phyloP scores from a whole-genome alignment of 2,113 vertebrate genomes.

The Picathartes gymnocephalus region DNA sequence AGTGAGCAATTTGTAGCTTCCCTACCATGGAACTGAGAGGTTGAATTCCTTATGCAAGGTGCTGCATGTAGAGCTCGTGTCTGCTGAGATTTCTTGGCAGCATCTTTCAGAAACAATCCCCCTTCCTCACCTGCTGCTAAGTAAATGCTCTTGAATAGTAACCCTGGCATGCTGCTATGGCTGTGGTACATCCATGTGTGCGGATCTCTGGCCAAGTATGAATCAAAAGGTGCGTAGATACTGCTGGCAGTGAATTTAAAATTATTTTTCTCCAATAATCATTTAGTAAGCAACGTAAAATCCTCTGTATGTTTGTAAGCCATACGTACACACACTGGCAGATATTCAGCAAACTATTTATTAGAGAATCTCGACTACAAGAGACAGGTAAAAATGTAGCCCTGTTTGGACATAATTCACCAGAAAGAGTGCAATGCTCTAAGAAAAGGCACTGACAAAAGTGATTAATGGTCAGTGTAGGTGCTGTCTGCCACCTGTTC shows the following conservation, averaged over 20 bases:
- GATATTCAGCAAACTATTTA: neutral
- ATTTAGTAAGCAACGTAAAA: neutral
- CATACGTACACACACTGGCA: neutral
- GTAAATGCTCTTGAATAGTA: neutral
- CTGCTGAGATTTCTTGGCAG: neutral
- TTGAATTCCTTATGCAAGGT: neutral
- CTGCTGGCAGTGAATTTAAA: neutral
- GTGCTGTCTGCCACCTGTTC: neutral
- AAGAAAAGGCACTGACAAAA: neutral
- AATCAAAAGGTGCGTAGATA: neutral
- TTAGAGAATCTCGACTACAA: neutral
- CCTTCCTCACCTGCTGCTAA: neutral
- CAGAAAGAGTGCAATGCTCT: neutral
- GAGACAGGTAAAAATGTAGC: neutral
- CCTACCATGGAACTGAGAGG: neutral
- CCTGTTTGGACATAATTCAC: neutral
- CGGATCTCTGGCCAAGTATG: neutral
- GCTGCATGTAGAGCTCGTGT: rapidly evolving
- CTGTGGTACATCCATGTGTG: neutral
- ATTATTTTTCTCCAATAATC: neutral
- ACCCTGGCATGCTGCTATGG: neutral
- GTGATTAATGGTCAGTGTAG: neutral
- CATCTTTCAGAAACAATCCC: neutral
- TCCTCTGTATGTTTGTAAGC: neutral
- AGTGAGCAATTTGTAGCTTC: neutral